Base-by-base conservation (phyloP, 2,888 invertebrate species). In the Craniophora ligustri region DNA sequence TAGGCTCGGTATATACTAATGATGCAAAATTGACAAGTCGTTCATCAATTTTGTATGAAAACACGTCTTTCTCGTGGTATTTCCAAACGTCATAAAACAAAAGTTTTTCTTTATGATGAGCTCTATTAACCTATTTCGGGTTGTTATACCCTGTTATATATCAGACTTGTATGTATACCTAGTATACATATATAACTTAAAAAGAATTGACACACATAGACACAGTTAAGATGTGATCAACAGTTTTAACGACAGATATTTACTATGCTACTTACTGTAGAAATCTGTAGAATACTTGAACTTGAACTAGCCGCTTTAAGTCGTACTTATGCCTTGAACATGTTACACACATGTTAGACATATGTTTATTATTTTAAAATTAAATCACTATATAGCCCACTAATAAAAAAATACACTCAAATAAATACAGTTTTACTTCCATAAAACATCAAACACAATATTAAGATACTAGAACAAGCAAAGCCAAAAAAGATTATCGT, bases 401-500 rank as follows among this genome's bases (percentile, higher is more conserved):
- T 26, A 3, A 3, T 23, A n/a, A n/a, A n/a, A n/a, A n/a, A 26
- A 7, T 16, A 19, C 14, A 19, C 21, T 32, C 19, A 32, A 42
- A 21, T 8, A 13, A 30, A 60, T 30, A 3, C 15, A 23, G 16
- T 11, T 7, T 21, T 0, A 7, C 36, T 36, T 41, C 40, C 16
- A 1, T 28, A 44, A 41, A 57, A 34, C 18, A 32, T 39, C 26
- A 39, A 31, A 45, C 48, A 51, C 16, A 48, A 51, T 41, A 45
- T 51, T 47, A 34, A 67, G 32, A 26, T 40, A 16, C n/a, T 35
- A 45, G 23, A 23, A 63, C 30, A 46, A 50, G n/a, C 39, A 60
- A 31, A 19, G 35, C 31, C 3, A 31, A 44, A 47, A 42, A 36
- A 46, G 31, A 60, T 36, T 31, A 50, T 67, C 61, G 18, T 40